Conservation (phyloP, 2,113 vertebrate species). For the Nycticryphes semicollaris region DNA sequence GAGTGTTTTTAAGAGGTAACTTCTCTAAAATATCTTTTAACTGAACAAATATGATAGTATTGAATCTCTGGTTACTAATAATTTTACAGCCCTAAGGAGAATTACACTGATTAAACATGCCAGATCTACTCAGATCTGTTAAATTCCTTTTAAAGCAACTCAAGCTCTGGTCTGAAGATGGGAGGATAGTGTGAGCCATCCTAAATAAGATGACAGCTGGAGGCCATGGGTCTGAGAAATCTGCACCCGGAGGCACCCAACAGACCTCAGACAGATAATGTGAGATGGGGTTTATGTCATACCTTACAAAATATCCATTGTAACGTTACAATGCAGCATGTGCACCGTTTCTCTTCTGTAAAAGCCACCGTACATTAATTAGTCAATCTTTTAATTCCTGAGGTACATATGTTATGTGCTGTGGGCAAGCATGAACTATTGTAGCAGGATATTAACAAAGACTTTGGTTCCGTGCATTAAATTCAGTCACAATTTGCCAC, state of each 20-base stretch:
- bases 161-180: neutral
- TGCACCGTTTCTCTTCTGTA: neutral
- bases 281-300: neutral
- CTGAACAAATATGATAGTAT: neutral
- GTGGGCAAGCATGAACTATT: neutral
- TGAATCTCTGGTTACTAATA: neutral
- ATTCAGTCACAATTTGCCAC: neutral
- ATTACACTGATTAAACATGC: neutral
- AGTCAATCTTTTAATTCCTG: neutral
- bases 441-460: neutral
- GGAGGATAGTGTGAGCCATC: neutral
- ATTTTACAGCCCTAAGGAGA: neutral
- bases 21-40: neutral
- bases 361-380: neutral
- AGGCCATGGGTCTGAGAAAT: neutral
- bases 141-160: neutral
- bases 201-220: neutral
- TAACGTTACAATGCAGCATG: accelerated
- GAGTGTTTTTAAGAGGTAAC: neutral
- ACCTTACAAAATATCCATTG: neutral
- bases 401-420: neutral
- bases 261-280: neutral
- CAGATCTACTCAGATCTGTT: neutral
- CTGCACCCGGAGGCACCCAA: neutral
- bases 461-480: neutral